Evolutionary conservation across 2,888 invertebrate species (phyloP).

Genomic region (Dyspetes luteomarginatus): DNA sequence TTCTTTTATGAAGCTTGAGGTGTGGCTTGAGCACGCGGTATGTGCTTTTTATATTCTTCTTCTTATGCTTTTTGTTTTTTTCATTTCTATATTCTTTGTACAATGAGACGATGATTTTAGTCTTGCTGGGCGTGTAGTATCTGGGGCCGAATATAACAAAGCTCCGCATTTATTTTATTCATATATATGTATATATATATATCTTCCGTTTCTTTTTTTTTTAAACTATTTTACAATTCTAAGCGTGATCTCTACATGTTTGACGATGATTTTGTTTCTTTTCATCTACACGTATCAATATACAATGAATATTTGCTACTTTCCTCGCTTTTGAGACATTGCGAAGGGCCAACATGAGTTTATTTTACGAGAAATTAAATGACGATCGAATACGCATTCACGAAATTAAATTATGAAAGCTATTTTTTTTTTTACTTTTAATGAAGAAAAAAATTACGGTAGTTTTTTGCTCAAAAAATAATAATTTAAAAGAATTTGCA

Average conservation of each 20-base stretch:
- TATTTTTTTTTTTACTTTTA: too few relatives aligned
- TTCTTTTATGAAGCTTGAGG: conserved; percentile 47
- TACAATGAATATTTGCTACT: conserved; percentile 49
- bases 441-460: too few relatives aligned
- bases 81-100: too few relatives aligned
- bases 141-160: conserved; percentile 63
- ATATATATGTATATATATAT: not conserved
- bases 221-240: conserved; percentile 46
- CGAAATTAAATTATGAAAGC: too few relatives aligned
- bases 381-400: too few relatives aligned
- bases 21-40: conserved; percentile 48
- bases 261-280: conserved; percentile 31
- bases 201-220: conserved; percentile 1
- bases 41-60: conserved; percentile 9
- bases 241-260: conserved; percentile 35
- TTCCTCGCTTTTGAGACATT: conserved; percentile 56
- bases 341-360: conserved; percentile 60
- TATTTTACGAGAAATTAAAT: too few relatives aligned
- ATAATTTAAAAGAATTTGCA: too few relatives aligned
- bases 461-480: too few relatives aligned
- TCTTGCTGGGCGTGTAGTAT: conserved; percentile 51
- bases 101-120: conserved; percentile 47
- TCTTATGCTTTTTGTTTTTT: conserved; percentile 26
- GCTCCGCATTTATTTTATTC: conserved; percentile 45
- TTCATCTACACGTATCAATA: conserved; percentile 41